Evolutionary conservation across 1,140 invertebrate genomes (phyloP).

Genomic region (Centruroides vittatus): DNA sequence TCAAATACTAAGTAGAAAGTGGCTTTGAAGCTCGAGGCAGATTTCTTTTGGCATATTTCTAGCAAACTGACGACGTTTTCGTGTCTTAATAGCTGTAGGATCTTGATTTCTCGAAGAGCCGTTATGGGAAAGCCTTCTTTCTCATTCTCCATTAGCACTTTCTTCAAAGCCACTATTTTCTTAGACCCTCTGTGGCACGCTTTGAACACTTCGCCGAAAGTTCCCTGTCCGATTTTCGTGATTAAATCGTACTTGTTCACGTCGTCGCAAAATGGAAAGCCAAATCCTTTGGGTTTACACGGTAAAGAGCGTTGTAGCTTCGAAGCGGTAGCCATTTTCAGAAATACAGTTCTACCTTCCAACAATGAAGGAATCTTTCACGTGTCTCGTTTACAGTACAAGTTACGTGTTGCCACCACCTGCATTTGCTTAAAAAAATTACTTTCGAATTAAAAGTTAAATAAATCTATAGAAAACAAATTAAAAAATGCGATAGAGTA

Average conservation of each 20-base stretch:
- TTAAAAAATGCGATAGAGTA: no score
- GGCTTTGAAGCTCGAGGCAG: slow-evolving; percentile 59
- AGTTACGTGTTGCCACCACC: no score
- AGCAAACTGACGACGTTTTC: slow-evolving; percentile 81
- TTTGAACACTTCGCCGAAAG: slow-evolving; percentile 97
- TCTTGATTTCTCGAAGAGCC: slow-evolving; percentile 90
- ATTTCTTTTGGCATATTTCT: slow-evolving; percentile 63
- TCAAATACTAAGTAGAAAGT: slow-evolving; percentile 98
- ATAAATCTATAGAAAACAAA: no score
- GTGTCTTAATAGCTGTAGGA: slow-evolving; percentile 47
- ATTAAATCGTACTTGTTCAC: slow-evolving; percentile 89
- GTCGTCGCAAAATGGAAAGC: slow-evolving; percentile 84
- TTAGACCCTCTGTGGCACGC: slow-evolving; percentile 75
- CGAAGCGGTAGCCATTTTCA: no score
- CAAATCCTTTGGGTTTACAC: slow-evolving; percentile 16
- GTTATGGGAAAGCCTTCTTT: slow-evolving; percentile 99
- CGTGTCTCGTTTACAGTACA: no score
- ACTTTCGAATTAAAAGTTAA: no score
- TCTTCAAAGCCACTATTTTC: slow-evolving; percentile 93
- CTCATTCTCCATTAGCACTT: slow-evolving; percentile 98
- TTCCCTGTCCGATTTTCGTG: slow-evolving; percentile 96
- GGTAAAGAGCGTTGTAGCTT: no score
- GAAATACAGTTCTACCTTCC: no score
- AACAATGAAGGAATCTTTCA: no score
- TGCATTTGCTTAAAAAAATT: no score